Conservation (phyloP, 2,113 vertebrate genomes). For the Drymodes brunneopygia region DNA sequence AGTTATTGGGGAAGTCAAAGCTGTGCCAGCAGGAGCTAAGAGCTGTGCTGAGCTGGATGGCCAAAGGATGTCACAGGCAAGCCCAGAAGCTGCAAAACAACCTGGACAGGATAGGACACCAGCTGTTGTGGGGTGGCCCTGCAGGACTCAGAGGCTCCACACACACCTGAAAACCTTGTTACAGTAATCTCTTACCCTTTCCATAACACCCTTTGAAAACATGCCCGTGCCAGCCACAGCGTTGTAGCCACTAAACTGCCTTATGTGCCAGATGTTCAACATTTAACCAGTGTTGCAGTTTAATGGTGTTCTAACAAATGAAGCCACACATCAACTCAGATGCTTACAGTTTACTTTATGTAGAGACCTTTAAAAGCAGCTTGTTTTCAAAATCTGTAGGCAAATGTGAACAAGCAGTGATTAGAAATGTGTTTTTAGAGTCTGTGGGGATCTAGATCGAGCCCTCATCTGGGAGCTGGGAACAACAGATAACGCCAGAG, state of each 20-base stretch:
- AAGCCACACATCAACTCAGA: neutral
- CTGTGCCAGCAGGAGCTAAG: neutral
- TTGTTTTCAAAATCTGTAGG: neutral
- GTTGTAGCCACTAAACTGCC: neutral
- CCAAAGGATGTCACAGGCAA: neutral
- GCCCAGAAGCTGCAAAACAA: neutral
- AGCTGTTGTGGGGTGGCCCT: neutral
- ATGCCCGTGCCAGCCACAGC: accelerated
- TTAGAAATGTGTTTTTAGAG: neutral
- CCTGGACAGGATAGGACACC: accelerated
- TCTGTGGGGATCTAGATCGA: neutral
- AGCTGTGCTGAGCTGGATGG: neutral
- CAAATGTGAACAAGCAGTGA: neutral
- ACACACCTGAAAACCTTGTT: neutral
- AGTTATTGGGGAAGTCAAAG: neutral
- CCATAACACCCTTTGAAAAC: neutral
- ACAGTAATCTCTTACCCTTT: neutral
- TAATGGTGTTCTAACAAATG: neutral
- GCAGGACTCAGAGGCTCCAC: neutral
- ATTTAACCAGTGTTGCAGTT: neutral
- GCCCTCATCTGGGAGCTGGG: neutral
- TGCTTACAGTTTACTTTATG: neutral
- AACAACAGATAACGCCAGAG: neutral
- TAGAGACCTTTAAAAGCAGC: neutral
- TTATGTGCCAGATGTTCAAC: neutral